Evolutionary conservation across 2,113 vertebrate genomes (phyloP).

Genomic region (Halcyon senegalensis): DNA sequence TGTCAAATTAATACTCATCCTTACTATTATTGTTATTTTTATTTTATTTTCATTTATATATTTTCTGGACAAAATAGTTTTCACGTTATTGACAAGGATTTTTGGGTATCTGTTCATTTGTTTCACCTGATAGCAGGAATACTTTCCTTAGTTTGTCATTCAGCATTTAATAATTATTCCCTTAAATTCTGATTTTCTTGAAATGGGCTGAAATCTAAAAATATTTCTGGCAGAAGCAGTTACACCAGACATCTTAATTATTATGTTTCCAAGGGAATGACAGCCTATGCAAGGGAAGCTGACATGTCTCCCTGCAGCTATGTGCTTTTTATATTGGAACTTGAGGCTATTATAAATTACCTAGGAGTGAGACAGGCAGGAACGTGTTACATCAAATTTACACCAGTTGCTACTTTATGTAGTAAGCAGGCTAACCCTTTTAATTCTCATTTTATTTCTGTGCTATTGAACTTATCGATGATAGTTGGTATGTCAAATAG

Average conservation of each 20-base stretch:
- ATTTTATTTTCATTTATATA: neutral
- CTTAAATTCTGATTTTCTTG: constrained; percentile 65
- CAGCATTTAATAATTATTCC: constrained; percentile 60
- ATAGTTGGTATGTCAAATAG: neutral
- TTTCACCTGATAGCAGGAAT: constrained; percentile 29
- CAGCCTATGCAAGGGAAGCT: constrained; percentile 72
- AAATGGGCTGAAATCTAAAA: constrained; percentile 77
- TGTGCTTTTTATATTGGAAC: constrained; percentile 73
- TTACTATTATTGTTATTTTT: neutral
- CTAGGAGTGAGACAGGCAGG: constrained; percentile 39
- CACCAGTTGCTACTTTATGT: constrained; percentile 5
- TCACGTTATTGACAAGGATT: neutral
- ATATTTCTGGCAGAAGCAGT: constrained; percentile 78
- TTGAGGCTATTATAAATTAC: constrained; percentile 73
- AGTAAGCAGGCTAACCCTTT: constrained; percentile 13
- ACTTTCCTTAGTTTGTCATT: constrained; percentile 34
- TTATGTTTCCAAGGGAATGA: constrained; percentile 78
- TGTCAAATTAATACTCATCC: neutral
- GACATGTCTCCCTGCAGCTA: constrained; percentile 73
- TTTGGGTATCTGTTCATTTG: constrained; percentile 17
- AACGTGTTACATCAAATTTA: constrained; percentile 21
- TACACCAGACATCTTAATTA: constrained; percentile 81
- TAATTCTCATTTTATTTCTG: neutral
- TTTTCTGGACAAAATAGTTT: neutral
- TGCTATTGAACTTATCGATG: neutral